These are phyloP conservation scores for Zaprionus bogoriensis DNA, from an alignment of 2,888 invertebrate species.

Conservation along the genomic window DNA sequence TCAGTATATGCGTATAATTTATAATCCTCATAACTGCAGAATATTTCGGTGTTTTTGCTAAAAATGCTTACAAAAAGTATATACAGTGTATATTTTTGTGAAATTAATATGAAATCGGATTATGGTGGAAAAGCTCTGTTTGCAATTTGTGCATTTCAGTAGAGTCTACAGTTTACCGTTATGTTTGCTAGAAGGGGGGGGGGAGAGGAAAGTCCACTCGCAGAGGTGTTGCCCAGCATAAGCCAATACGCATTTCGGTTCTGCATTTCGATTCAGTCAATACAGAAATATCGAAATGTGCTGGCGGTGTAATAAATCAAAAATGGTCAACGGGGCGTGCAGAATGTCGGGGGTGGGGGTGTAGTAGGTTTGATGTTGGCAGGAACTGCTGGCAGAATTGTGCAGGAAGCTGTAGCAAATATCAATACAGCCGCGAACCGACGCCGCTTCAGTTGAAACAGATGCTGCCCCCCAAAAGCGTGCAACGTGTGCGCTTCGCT, in stretches of 20 bases:
- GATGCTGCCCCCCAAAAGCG: slow-evolving; percentile 38
- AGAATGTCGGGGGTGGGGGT: neutral
- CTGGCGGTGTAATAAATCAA: slow-evolving; percentile 37
- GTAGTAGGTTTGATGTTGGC: neutral
- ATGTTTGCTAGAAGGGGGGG: slow-evolving; percentile 4
- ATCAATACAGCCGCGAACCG: slow-evolving; percentile 15
- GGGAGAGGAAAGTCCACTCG: neutral
- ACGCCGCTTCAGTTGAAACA: slow-evolving; percentile 16
- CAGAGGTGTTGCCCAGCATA: neutral
- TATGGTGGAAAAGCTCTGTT: too few relatives aligned
- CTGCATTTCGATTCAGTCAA: slow-evolving; percentile 32
- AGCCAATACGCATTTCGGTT: slow-evolving; percentile 20
- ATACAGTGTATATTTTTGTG: neutral
- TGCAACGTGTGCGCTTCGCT: slow-evolving; percentile 7
- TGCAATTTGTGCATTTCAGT: slow-evolving; percentile 7
- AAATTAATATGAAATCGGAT: neutral
- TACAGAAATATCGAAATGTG: slow-evolving; percentile 33
- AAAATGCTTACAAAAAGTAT: neutral
- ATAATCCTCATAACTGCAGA: neutral
- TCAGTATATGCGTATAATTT: neutral
- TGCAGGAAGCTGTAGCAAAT: slow-evolving; percentile 7
- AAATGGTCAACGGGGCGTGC: slow-evolving; percentile 24
- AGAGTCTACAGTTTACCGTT: slow-evolving; percentile 33
- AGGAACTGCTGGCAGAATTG: neutral
- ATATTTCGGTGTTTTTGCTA: neutral